Evolutionary conservation across 2,797 vertebrate species (phyloP).

Genomic region (Vultur gryphus): DNA sequence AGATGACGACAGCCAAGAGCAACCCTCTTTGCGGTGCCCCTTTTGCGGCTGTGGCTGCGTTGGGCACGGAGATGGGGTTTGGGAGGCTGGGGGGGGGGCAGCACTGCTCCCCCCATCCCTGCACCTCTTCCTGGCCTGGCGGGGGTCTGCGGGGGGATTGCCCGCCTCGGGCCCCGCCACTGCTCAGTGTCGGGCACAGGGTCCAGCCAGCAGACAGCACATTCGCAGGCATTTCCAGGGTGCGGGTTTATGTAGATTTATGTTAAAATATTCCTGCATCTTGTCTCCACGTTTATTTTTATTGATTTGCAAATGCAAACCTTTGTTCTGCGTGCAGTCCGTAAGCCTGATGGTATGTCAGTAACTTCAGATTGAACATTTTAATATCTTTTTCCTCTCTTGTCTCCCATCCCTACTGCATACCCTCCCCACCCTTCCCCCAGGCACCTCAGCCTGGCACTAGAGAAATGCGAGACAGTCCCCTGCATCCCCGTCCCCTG

Average conservation of each 20-base stretch:
- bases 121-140: background rate
- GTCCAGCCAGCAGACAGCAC: background rate
- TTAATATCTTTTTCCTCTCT: background rate
- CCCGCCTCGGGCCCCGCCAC: background rate
- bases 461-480: background rate
- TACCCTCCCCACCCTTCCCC: background rate
- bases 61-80: background rate
- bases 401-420: background rate
- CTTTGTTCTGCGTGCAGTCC: conserved; percentile 14
- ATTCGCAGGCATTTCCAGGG: background rate
- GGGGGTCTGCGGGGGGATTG: fast-evolving
- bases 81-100: no score
- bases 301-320: conserved; percentile 65
- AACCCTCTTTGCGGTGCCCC: no score
- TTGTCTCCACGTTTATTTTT: conserved; percentile 41
- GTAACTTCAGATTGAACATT: conserved; percentile 6
- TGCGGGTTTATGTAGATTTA: conserved; percentile 60
- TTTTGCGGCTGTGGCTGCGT: fast-evolving
- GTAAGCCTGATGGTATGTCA: background rate
- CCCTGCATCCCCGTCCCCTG: background rate
- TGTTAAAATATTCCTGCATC: conserved; percentile 61
- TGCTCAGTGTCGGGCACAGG: fast-evolving
- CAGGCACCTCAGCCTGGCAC: background rate
- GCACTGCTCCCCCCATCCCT: background rate
- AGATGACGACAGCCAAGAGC: background rate